Evolutionary conservation across 2,888 invertebrate species (phyloP), one percentile per base, ranked within the genome.

Genomic region (Drosophila dives): DNA sequence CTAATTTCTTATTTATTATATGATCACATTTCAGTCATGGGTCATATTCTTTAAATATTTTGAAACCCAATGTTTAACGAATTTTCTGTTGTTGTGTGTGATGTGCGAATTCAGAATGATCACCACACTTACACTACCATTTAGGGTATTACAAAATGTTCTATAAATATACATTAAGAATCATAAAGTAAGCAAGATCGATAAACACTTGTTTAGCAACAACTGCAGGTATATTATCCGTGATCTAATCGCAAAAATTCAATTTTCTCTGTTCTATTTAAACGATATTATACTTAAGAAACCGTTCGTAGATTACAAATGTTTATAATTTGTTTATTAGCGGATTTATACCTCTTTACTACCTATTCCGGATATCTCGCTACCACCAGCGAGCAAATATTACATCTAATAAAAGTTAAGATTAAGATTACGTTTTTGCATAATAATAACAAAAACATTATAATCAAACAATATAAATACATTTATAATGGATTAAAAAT

Each of bases 1-100:
- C 23, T 23, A 23, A 67, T 66, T 66, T 55, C 12, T 67, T 67
- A 20, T 55, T 56, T 54, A 66, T 66, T 40, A 49, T 17, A 53
- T 45, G 36, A 10, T 17, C 23, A 17, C 17, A 54, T 55, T n/a
- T 29, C 26, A 26, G 7, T 20, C 38, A 15, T 23, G 42, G 32
- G 20, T 50, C 50, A 64, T 32, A 23, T 36, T 45, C n/a, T 65
- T 32, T 45, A 61, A 33, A 49, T 51, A 40, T 56, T 23, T 34
- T 26, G 5, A 26, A 20, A 50, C 5, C 3, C 51, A 42, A 26
- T 29, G 36, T 38, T 42, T n/a, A 33, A 20, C 34, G 50, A 17
- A 40, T 40, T 38, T 56, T 51, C 15, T 34, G 3, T 17, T 6
- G 4, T 2, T 36, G 8, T 17, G 6, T 48, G 15, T 55, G 34